These are phyloP conservation scores for Myrmecophaga tridactyla DNA, from an alignment of 2,113 vertebrate species.

Conservation along the genomic window DNA sequence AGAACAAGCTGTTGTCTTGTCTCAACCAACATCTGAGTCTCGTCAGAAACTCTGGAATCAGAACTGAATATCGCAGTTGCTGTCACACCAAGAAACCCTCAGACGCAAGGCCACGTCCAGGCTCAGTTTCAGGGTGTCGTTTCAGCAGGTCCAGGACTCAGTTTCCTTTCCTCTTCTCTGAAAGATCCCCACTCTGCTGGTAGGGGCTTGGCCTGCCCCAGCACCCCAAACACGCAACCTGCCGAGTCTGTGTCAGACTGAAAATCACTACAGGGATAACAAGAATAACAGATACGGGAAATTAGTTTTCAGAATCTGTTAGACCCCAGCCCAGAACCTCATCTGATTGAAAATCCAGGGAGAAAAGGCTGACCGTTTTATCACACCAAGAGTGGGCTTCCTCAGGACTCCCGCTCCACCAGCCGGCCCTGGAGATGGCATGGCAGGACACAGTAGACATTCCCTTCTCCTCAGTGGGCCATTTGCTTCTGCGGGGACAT, in stretches of 20 bases:
- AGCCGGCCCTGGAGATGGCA: no score
- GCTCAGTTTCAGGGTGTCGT: no score
- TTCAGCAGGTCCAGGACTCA: no score
- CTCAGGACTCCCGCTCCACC: neutral
- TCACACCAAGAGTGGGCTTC: no score
- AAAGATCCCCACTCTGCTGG: neutral
- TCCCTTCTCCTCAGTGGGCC: neutral
- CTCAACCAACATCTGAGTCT: neutral
- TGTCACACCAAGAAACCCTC: neutral
- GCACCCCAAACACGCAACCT: neutral
- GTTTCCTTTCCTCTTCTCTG: neutral
- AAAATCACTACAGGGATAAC: neutral
- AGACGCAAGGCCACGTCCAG: neutral
- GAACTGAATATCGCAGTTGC: neutral
- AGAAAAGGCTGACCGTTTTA: neutral
- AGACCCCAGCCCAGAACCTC: neutral
- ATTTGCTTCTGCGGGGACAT: neutral
- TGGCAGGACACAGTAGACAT: neutral
- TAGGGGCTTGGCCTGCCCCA: neutral
- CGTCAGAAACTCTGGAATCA: neutral
- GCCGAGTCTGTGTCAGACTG: neutral
- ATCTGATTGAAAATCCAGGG: no score
- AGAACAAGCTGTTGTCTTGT: neutral
- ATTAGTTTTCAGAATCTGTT: neutral
- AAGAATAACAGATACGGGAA: neutral